Conservation (phyloP, 2,888 invertebrate genomes). For the Chrysina gloriosa region DNA sequence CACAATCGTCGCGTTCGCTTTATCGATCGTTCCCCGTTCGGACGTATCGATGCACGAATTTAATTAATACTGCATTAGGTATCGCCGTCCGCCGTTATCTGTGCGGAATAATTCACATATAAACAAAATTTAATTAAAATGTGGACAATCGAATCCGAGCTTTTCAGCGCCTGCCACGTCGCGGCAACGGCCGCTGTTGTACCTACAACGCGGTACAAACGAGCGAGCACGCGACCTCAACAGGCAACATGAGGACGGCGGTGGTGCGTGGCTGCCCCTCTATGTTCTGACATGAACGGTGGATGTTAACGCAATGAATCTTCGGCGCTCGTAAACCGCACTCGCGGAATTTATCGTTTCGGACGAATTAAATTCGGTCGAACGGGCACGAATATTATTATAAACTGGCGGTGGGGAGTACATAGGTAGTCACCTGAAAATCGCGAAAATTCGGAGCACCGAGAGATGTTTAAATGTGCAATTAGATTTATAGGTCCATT, state of each 20-base stretch:
- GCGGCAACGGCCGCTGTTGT: neutral
- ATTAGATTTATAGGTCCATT: too few relatives aligned
- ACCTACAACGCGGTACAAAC: neutral
- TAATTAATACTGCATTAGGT: conserved; percentile 57
- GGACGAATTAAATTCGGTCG: too few relatives aligned
- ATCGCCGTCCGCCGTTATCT: conserved; percentile 48
- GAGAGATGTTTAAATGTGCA: too few relatives aligned
- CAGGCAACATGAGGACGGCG: neutral
- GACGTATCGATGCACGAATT: conserved; percentile 54
- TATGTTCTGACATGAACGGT: too few relatives aligned
- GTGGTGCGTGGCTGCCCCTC: too few relatives aligned
- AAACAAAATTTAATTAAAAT: conserved; percentile 55
- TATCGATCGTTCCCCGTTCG: conserved; percentile 44
- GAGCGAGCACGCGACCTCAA: neutral
- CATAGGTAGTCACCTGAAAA: too few relatives aligned
- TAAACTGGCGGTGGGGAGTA: too few relatives aligned
- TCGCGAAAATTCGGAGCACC: too few relatives aligned
- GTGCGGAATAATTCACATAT: conserved; percentile 53
- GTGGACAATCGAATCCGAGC: conserved; percentile 49
- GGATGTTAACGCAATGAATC: too few relatives aligned
- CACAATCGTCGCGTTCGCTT: neutral
- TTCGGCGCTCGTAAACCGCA: too few relatives aligned
- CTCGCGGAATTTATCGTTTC: too few relatives aligned
- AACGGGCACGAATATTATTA: too few relatives aligned
- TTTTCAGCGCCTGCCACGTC: conserved; percentile 45